phyloP scores from a whole-genome alignment of 2,113 vertebrate species.

The Columbina picui region DNA sequence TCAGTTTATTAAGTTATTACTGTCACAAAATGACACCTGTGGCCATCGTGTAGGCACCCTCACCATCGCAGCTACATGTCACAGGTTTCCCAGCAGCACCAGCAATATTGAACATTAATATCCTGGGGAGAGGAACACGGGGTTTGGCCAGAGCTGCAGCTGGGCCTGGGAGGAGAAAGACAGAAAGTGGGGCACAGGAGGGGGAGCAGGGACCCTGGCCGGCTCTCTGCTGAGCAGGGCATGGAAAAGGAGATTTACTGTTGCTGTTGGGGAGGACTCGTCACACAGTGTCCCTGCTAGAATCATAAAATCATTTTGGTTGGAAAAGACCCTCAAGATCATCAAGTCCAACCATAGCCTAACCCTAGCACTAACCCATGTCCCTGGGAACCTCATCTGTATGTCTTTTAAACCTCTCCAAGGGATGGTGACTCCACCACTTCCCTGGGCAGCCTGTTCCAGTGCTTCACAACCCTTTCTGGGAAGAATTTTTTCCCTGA shows the following conservation, averaged over 20 bases:
- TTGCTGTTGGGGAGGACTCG: not conserved
- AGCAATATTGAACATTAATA: not conserved
- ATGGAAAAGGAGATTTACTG: not conserved
- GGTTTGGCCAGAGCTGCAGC: not conserved
- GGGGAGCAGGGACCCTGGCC: not conserved
- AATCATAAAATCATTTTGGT: too few species aligned
- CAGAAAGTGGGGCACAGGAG: not conserved
- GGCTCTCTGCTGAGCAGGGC: not conserved
- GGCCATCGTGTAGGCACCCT: accelerated
- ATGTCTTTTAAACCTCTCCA: too few species aligned
- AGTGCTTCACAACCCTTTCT: too few species aligned
- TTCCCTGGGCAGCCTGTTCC: too few species aligned
- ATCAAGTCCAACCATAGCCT: too few species aligned
- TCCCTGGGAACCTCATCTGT: too few species aligned
- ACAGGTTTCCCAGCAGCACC: not conserved
- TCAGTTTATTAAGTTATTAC: not conserved
- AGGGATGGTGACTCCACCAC: too few species aligned
- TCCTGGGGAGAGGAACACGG: accelerated
- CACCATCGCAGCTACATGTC: not conserved
- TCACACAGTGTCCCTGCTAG: not conserved
- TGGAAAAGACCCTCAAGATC: too few species aligned
- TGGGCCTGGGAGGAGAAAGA: not conserved
- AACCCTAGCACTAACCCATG: too few species aligned
- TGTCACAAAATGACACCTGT: not conserved
- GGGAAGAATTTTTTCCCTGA: too few species aligned